Percentiles rank a stretch among this genome's conserved stretches.
Conservation (phyloP, 1,140 invertebrate species). For the Microplitis mediator region DNA sequence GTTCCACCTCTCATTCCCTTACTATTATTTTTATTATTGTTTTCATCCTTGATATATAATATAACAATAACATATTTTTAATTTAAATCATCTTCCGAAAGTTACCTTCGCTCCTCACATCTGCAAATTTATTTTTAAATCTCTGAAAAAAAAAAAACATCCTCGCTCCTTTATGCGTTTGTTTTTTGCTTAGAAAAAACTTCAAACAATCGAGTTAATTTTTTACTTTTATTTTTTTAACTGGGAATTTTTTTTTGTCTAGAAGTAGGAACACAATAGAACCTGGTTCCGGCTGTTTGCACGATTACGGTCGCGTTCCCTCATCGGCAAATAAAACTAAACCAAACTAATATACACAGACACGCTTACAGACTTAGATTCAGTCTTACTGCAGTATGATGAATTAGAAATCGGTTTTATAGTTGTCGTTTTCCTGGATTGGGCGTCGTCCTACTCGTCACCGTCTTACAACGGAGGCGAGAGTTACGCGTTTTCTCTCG, state of each 20-base stretch:
- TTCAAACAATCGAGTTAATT: not conserved
- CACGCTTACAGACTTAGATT: not conserved
- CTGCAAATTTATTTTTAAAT: too few species aligned
- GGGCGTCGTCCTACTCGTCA: conserved; percentile 37
- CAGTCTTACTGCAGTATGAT: conserved; percentile 16
- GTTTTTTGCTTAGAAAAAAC: too few species aligned
- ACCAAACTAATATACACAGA: not conserved
- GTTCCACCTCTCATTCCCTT: conserved; percentile 13
- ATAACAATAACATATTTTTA: too few species aligned
- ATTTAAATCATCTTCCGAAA: too few species aligned
- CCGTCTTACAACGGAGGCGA: conserved; percentile 33
- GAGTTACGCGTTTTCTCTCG: conserved; percentile 43
- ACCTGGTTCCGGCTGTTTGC: not conserved
- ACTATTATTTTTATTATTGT: not conserved
- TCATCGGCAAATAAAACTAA: not conserved
- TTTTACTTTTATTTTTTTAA: not conserved
- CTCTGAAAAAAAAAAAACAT: too few species aligned
- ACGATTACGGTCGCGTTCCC: not conserved
- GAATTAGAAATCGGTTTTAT: conserved; percentile 45
- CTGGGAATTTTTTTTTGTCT: not conserved
- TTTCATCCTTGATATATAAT: not conserved
- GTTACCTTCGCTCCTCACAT: too few species aligned
- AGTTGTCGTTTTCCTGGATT: conserved; percentile 44
- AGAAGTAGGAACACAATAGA: not conserved
- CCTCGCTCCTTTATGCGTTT: too few species aligned